Evolutionary conservation across 1,140 invertebrate species (phyloP), one percentile per base, ranked within the genome.

Genomic region (Dysdera silvatica): DNA sequence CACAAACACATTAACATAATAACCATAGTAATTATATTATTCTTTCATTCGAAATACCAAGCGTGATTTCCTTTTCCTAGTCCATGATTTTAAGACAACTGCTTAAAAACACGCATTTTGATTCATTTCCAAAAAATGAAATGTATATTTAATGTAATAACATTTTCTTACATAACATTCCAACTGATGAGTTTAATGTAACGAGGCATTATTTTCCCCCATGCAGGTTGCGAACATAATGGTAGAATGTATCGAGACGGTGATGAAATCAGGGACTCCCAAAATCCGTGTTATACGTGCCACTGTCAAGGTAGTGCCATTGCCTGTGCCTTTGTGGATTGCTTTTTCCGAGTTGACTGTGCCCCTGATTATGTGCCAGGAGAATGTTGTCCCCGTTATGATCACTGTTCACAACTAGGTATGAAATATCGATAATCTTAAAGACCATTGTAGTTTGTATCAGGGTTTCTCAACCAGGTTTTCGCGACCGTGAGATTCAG

Each of bases 371-470:
- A 82, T 61, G 81, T 86, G 32, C 77, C 82, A 2, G 85, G 85
- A 8, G 80, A 83, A 67, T 88, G 87, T 73, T 88, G 87, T 71
- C 87, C 86, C 2, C 83, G 85, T 69, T 88, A 87, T 72, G 85
- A 87, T 69, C 84, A 88, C 75, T 88, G 87, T 74, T 84, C 85
- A 37, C 80, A 82, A 35, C 79, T 81, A 76, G 83, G 80, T 82
- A 73, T 56, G 67, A 53, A 65, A 64, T 2, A 41, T 14, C 6
- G 53, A 37, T 20, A 33, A 12, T 1, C 32, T 16, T 31, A 18
- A 14, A 31, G 33, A 24, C 2, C 3, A 52, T 31, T 31, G 1
- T 7, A n/a, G n/a, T 0, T 32, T 52, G 7, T 51, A 7, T 28
- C 23, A 26, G 12, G 14, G 16, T 14, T 29, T 8, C 14, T 14